phyloP scores from a whole-genome alignment of 2,888 invertebrate genomes.

The Eristalis arbustorum region DNA sequence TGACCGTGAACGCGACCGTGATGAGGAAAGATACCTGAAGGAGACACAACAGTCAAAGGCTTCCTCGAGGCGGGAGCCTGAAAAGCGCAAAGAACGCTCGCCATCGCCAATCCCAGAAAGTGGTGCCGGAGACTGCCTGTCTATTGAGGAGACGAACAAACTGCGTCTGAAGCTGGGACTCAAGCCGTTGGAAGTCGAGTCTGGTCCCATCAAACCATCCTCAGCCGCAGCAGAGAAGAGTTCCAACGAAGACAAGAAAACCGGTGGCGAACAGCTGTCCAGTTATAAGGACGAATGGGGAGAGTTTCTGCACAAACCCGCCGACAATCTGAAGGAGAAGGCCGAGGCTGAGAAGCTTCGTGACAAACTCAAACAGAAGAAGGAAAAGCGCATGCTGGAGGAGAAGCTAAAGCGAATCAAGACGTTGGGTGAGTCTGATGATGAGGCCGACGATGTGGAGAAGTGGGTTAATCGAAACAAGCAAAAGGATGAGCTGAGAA shows the following conservation, averaged over 20 bases:
- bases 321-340: conserved; percentile 87
- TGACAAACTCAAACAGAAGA: conserved; percentile 88
- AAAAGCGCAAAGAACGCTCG: conserved; percentile 71
- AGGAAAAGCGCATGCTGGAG: conserved; percentile 86
- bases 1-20: conserved; percentile 46
- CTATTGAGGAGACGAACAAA: conserved; percentile 92
- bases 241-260: conserved; percentile 59
- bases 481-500: conserved; percentile 88
- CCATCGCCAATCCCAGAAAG: conserved; percentile 79
- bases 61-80: conserved; percentile 49
- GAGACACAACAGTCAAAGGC: conserved; percentile 65
- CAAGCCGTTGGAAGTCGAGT: conserved; percentile 90
- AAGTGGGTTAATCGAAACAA: conserved; percentile 93
- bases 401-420: conserved; percentile 86
- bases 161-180: conserved; percentile 95
- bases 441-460: conserved; percentile 87
- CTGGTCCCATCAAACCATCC: conserved; percentile 73
- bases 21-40: conserved; percentile 55
- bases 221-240: conserved; percentile 80
- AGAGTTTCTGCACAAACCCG: conserved; percentile 93
- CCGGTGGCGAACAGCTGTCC: conserved; percentile 76
- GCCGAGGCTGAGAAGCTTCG: conserved; percentile 90
- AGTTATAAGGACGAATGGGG: conserved; percentile 82
- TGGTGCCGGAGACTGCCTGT: conserved; percentile 83
- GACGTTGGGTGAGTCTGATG: conserved; percentile 89